Base-by-base conservation (phyloP, 2,797 vertebrate genomes). In the Esox masquinongy region DNA sequence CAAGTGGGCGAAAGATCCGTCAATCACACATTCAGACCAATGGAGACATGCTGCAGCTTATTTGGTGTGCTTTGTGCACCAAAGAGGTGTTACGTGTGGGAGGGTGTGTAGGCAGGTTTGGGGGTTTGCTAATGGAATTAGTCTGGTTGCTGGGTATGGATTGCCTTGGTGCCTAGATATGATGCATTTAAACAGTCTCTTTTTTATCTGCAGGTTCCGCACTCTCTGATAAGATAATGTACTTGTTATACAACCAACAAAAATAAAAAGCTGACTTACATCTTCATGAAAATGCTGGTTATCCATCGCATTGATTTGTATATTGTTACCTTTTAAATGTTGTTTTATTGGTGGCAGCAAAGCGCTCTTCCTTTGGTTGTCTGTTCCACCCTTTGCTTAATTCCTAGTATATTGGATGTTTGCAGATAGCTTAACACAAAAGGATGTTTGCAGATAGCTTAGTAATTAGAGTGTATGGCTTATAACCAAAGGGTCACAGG, bases 51-150 rank as follows among this genome's bases (percentile, higher is more conserved):
- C 5, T 34, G 2, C 43, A 47, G 43, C 43, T 5, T 67, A 34
- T 67, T 67, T 17, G 64, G 29, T 67, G 31, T 66, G 29, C 29
- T 34, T 14, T 34, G 17, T 67, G 64, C 64, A 17, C 29, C 31
- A 19, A 6, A 9, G 5, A 6, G 64, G 51, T 72, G 29, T 72
- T 53, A 19, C 53, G 49, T 72, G 70, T 72, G 70, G 49, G 50
- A 31, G 50, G 29, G 29, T 34, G 70, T 34, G 70, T 72, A 26
- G 70, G 70, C 70, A 56, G 50, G 50, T 19, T 71, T 24, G 70
- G 26, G 70, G 66, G 66, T 16, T 68, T 68, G 66, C 31, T 71
- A 71, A 31, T 53, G 70, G 70, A 31, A 56, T 56, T 43, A 72
- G 51, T 61, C 51, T 61, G 51, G 51, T 31, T 7, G 50, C 31